Evolutionary conservation across 2,113 vertebrate genomes (phyloP), one percentile per base, ranked within the genome.

Genomic region (Albula glossodonta): DNA sequence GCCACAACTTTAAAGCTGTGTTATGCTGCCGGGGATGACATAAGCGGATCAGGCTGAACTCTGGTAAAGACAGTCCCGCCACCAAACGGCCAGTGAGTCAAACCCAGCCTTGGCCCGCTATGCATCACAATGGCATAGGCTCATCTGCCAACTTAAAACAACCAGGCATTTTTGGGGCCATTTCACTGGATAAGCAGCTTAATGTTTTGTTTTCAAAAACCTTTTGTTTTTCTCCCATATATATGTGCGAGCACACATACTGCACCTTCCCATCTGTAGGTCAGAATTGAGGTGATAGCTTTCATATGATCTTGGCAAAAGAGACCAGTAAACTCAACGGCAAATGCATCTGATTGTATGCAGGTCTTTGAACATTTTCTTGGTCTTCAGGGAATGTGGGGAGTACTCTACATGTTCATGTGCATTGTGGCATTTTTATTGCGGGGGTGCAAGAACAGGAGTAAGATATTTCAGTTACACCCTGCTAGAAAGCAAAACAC

Each of bases 151-250:
- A 41, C 31, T 41, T 41, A 41, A 41, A 41, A 41, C 91, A 89
- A 90, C 22, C 12, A 60, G 70, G 63, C 41, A 22, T 78, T 57
- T 41, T 2, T 50, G 48, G 87, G 90, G 89, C 89, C 90, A 88
- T 31, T 80, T 87, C 56, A 90, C 48, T 78, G 83, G 85, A 87
- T 90, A 93, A 94, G 92, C 91, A 88, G 91, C 91, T 92, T 90
- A 93, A 84, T 51, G 5, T 13, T 53, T 51, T 77, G 63, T 51
- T 4, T n/a, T n/a, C n/a, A n/a, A n/a, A n/a, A n/a, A n/a, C n/a
- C n/a, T n/a, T n/a, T n/a, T n/a, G n/a, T n/a, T n/a, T n/a, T 17
- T 41, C 49, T n/a, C 87, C 91, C 87, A 51, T 81, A 80, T 74
- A 57, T 81, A 83, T 89, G 88, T 87, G 88, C 12, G 85, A 78